A percentile compares a stretch with the other conserved stretches of the same genome.
These are phyloP conservation scores for Taenaris catops DNA, from an alignment of 2,888 invertebrate genomes.

Conservation along the genomic window DNA sequence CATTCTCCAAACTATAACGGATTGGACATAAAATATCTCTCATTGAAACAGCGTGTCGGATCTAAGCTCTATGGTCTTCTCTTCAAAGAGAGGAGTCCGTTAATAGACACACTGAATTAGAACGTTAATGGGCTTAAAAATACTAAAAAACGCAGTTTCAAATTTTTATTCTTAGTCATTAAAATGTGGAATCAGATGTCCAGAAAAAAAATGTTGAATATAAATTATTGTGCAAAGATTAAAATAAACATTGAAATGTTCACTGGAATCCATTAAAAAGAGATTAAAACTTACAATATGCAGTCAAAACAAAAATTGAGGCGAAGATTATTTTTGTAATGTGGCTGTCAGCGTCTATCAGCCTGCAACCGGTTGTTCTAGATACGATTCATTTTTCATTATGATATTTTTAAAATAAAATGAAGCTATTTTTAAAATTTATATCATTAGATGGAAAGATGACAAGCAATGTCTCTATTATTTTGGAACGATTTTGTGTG, in stretches of 20 bases:
- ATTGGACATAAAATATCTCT: too few relatives aligned
- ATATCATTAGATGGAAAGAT: conserved; percentile 2
- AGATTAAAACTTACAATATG: conserved; percentile 19
- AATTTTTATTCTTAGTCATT: conserved; percentile 3
- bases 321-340: conserved; percentile 22
- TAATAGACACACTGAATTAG: too few relatives aligned
- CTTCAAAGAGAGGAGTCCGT: too few relatives aligned
- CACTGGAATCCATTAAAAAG: conserved; percentile 19
- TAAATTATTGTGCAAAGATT: conserved; percentile 7
- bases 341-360: conserved; percentile 24
- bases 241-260: conserved; percentile 8
- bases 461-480: conserved; percentile 3
- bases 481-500: background rate
- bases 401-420: conserved; percentile 20
- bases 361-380: conserved; percentile 13
- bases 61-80: too few relatives aligned
- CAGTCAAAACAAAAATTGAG: conserved; percentile 20
- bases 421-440: conserved; percentile 15
- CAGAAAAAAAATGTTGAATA: conserved; percentile 1
- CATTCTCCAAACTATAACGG: too few relatives aligned
- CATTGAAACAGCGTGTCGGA: too few relatives aligned
- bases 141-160: too few relatives aligned
- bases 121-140: too few relatives aligned
- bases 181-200: conserved; percentile 2
- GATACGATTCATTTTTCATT: conserved; percentile 22